A percentile compares a stretch with the other conserved stretches of the same genome.
These are phyloP conservation scores for Tupiocoris notatus DNA, from an alignment of 2,888 invertebrate species.

Conservation along the genomic window DNA sequence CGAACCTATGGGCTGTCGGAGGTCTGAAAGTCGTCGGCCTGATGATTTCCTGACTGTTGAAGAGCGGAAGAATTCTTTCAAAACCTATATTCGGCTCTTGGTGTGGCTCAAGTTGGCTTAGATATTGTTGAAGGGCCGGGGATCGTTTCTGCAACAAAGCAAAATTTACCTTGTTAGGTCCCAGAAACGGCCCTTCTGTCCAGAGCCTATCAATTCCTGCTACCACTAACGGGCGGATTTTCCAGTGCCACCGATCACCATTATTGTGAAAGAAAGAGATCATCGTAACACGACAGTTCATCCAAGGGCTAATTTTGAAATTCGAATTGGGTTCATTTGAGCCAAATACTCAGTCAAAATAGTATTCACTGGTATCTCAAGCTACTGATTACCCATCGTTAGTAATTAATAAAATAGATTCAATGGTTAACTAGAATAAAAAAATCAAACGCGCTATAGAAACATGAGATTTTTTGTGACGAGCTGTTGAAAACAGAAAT, in stretches of 20 bases:
- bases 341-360: no score
- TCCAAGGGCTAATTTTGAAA: no score
- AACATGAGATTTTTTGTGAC: no score
- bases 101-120: slow-evolving; percentile 19
- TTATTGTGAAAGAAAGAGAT: neutral
- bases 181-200: slow-evolving; percentile 14
- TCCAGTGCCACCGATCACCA: slow-evolving; percentile 32
- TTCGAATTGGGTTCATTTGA: no score
- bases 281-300: slow-evolving; percentile 25
- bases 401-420: no score
- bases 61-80: slow-evolving; percentile 47
- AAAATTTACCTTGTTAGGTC: slow-evolving; percentile 40
- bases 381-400: no score
- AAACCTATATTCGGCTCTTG: slow-evolving; percentile 11
- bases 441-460: no score
- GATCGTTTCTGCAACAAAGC: slow-evolving; percentile 47
- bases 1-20: slow-evolving; percentile 45
- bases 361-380: no score
- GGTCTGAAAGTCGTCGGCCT: slow-evolving; percentile 56
- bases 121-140: slow-evolving; percentile 36
- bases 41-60: slow-evolving; percentile 51
- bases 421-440: no score
- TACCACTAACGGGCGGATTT: no score
- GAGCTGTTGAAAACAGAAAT: no score
- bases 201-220: no score